Base-by-base conservation (phyloP, 2,888 invertebrate species). In the Dione vanillae region DNA sequence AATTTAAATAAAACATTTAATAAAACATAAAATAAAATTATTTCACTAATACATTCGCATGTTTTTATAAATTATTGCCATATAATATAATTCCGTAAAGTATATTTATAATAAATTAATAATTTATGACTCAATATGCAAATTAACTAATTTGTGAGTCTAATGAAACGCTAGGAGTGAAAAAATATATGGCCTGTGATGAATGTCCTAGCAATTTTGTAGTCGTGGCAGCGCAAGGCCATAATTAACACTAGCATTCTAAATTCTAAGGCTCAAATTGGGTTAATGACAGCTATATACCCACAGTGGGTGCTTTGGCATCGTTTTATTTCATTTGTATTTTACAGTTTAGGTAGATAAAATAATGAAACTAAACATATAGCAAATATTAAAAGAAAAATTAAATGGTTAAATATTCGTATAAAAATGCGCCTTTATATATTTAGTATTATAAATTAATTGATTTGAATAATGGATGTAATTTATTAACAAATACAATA, bases 201-300 rank as follows among this genome's bases (percentile, higher is more conserved):
- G 66, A 70, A 72, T 67, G 58, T 72, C 69, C 70, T 52, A n/a
- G 72, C 72, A 64, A 72, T 66, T 69, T 72, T 64, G 66, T 67
- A 70, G 56, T 67, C 64, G 56, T 67, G 43, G 64, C 62, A 49
- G 52, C 43, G 56, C 65, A 47, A 67, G 58, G 58, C 72, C 49
- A 43, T 66, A 70, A 58, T 72, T 67, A 45, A 67, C 68, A 67
- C 70, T 67, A 59, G 58, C 51, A 59, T 72, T 67, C 54, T 66
- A 62, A 66, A 70, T 70, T 70, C 45, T 52, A 61, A 62, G 52
- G 58, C 66, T 49, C 40, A 67, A 70, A 70, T 52, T 70, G 54
- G 70, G 67, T 62, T 70, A 70, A 70, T 67, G 61, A 70, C 47
- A 41, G 51, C 47, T 66, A 47, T 54, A 61, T 64, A 49, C 37